phyloP scores from a whole-genome alignment of 2,113 vertebrate species.

The Alethe castanea region DNA sequence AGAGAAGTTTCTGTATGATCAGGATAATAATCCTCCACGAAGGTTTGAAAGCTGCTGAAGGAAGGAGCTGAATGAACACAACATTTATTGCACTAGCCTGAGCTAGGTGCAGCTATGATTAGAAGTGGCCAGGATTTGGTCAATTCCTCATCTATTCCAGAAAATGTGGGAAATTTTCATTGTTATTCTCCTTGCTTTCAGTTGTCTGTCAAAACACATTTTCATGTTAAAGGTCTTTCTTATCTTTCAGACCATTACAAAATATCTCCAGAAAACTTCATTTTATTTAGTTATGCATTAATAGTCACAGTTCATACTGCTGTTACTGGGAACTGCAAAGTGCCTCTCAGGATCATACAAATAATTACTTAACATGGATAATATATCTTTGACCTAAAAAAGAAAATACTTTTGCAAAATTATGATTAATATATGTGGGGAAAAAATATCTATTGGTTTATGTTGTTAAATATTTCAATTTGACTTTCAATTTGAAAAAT shows the following conservation, averaged over 20 bases:
- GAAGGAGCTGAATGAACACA: not conserved
- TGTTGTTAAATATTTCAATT: not conserved
- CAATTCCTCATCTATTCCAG: not conserved
- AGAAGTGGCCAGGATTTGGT: not conserved
- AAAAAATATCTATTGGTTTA: not conserved
- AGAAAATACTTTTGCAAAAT: not conserved
- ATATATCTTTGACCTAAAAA: not conserved
- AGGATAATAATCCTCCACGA: not conserved
- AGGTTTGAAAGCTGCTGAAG: not conserved
- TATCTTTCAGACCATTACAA: conserved; percentile 18
- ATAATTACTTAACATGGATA: not conserved
- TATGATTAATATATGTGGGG: not conserved
- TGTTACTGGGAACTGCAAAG: not conserved
- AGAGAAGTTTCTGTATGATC: not conserved
- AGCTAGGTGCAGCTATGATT: not conserved
- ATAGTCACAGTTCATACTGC: not conserved
- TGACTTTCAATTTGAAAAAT: not conserved
- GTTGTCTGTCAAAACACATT: not conserved
- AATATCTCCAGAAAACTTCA: not conserved
- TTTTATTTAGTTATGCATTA: not conserved
- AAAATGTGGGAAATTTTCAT: not conserved
- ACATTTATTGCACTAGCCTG: not conserved
- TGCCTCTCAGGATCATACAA: not conserved
- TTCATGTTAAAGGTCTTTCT: conserved; percentile 24
- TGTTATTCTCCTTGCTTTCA: not conserved